Conservation (phyloP, 2,888 invertebrate genomes). For the Drosophila anceps region DNA sequence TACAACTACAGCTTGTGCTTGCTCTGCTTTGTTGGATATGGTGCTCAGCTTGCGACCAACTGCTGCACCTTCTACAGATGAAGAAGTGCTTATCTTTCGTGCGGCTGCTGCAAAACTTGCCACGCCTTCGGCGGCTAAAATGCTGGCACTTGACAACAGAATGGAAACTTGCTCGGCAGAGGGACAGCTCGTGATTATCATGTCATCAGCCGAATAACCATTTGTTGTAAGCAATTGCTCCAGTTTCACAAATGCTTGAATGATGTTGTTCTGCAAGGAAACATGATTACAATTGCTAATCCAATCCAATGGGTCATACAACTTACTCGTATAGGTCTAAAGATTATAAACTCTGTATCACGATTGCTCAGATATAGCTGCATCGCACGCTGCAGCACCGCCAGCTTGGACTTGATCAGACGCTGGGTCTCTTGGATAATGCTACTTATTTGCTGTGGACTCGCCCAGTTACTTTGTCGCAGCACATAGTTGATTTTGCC, state of each 20-base stretch:
- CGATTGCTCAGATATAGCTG: constrained; percentile 97
- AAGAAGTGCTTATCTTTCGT: constrained; percentile 81
- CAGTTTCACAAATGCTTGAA: constrained; percentile 94
- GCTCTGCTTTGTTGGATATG: constrained; percentile 58
- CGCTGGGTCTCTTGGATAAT: constrained; percentile 92
- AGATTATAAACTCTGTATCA: constrained; percentile 98
- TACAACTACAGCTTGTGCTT: constrained; percentile 35
- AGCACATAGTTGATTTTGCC: constrained; percentile 81
- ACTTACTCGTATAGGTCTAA: constrained; percentile 94
- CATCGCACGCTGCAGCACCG: constrained; percentile 94
- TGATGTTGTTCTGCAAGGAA: constrained; percentile 91
- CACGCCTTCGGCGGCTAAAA: constrained; percentile 86
- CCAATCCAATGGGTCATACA: constrained; percentile 29
- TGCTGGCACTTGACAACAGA: constrained; percentile 92
- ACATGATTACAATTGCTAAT: background rate
- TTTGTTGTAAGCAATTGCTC: constrained; percentile 91
- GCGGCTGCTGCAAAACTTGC: constrained; percentile 79
- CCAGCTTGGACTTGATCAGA: constrained; percentile 92
- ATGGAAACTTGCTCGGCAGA: constrained; percentile 97
- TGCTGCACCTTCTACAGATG: constrained; percentile 57
- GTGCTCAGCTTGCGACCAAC: constrained; percentile 59
- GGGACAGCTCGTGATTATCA: constrained; percentile 94
- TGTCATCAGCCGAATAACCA: constrained; percentile 93
- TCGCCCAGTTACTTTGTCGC: constrained; percentile 88
- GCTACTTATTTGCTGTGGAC: constrained; percentile 90